These are phyloP conservation scores for Embidobia sp. DNA, from an alignment of 2,888 invertebrate genomes.

Conservation along the genomic window DNA sequence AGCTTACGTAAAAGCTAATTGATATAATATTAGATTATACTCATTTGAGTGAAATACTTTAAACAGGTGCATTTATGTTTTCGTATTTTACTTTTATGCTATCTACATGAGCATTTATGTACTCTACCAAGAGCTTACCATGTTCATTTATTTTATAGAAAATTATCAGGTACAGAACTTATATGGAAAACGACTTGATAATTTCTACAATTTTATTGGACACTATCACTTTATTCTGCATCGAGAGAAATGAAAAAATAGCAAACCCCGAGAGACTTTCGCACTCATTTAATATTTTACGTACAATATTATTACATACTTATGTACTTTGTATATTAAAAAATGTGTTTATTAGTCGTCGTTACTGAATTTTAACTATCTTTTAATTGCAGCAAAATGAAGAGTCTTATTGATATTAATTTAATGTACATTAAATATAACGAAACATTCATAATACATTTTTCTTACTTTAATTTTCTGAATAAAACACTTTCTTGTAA, in stretches of 20 bases:
- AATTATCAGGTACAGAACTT: too few relatives aligned
- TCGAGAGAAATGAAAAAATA: conserved; percentile 20
- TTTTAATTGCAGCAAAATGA: conserved; percentile 9
- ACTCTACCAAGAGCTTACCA: too few relatives aligned
- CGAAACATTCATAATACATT: conserved; percentile 6
- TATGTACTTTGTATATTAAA: too few relatives aligned
- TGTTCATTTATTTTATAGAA: too few relatives aligned
- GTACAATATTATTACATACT: too few relatives aligned
- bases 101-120: too few relatives aligned
- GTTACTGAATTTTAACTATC: conserved; percentile 5
- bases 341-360: conserved; percentile 11
- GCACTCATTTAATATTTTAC: too few relatives aligned
- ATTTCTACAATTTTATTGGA: background rate
- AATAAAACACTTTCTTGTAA: conserved; percentile 17
- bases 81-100: too few relatives aligned
- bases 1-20: conserved; percentile 29
- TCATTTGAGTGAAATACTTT: too few relatives aligned
- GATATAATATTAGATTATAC: too few relatives aligned
- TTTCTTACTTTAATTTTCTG: background rate
- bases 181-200: background rate
- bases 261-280: too few relatives aligned
- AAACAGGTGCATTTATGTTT: too few relatives aligned
- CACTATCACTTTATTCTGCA: background rate
- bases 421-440: conserved; percentile 2
- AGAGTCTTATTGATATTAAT: conserved; percentile 19